phyloP scores from a whole-genome alignment of 2,797 vertebrate genomes.

The Acrossocheilus fasciatus region DNA sequence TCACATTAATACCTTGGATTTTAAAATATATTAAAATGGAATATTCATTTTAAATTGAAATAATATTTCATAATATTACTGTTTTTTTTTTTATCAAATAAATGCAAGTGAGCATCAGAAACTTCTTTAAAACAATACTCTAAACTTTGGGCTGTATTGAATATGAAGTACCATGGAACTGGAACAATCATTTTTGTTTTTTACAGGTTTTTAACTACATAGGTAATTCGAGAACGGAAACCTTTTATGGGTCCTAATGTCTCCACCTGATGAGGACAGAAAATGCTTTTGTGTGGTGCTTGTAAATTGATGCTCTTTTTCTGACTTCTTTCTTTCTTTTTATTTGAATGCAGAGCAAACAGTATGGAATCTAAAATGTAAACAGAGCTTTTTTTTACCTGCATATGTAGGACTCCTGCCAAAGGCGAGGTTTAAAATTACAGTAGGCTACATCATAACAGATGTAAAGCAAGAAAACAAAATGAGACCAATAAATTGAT shows the following conservation, averaged over 20 bases:
- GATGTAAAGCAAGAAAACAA: background rate
- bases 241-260: background rate
- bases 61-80: background rate
- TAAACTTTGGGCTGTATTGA: background rate
- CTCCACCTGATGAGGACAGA: background rate
- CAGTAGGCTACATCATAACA: background rate
- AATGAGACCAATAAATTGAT: background rate
- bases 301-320: slow-evolving; percentile 12
- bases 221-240: background rate
- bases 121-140: background rate
- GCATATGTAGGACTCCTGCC: background rate
- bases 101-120: background rate
- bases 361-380: slow-evolving; percentile 3
- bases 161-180: background rate
- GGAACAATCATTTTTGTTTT: background rate
- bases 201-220: background rate
- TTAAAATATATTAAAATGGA: too few species aligned
- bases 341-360: slow-evolving; percentile 13
- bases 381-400: background rate
- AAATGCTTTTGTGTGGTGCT: background rate
- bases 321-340: background rate
- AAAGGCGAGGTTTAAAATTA: background rate
- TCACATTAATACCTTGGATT: too few species aligned
- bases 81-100: background rate
- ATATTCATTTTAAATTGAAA: background rate